Evolutionary conservation across 2,797 vertebrate genomes (phyloP).

Genomic region (Anomalospiza imberbis): DNA sequence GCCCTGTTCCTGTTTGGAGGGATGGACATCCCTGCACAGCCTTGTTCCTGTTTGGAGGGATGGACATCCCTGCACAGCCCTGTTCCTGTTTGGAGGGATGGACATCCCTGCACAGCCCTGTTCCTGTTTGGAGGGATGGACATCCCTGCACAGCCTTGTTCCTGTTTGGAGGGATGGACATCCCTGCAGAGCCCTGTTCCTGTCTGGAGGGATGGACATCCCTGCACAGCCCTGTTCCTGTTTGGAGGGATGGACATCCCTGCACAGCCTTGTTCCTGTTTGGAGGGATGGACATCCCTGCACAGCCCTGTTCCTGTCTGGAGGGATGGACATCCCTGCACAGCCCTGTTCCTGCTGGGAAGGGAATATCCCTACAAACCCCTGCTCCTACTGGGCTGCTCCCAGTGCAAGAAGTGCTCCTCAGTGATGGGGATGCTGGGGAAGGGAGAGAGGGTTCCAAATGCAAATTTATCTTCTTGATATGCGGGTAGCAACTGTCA

Average conservation of each 20-base stretch:
- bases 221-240: neutral
- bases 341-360: neutral
- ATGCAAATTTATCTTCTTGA: slow-evolving; percentile 10
- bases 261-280: neutral
- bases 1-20: neutral
- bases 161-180: neutral
- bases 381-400: accelerated
- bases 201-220: neutral
- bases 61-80: neutral
- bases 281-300: neutral
- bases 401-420: neutral
- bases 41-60: neutral
- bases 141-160: neutral
- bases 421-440: neutral
- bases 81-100: neutral
- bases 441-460: neutral
- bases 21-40: neutral
- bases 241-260: neutral
- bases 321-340: too few relatives aligned
- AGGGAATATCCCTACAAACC: neutral
- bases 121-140: too few relatives aligned
- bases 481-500: neutral
- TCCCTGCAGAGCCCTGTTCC: neutral
- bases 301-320: neutral
- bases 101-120: neutral